Percentiles rank a stretch among this genome's conserved stretches.
These are phyloP conservation scores for Temnothorax curvispinosus DNA, from an alignment of 1,140 invertebrate genomes.

Conservation along the genomic window DNA sequence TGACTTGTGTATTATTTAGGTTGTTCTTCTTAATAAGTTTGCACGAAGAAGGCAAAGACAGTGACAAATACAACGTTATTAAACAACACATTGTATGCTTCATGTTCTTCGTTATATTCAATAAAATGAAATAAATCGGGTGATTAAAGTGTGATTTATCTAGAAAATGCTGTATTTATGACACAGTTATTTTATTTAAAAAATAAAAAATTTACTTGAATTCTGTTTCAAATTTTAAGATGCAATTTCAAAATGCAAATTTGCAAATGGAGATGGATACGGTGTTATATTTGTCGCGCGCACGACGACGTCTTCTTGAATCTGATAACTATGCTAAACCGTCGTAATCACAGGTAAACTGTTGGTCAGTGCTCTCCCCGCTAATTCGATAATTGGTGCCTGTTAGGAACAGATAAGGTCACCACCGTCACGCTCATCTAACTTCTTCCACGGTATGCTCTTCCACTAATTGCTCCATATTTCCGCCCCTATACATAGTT, in stretches of 20 bases:
- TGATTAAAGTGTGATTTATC: background rate
- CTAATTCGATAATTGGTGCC: conserved; percentile 71
- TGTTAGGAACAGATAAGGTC: conserved; percentile 70
- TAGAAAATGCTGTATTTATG: background rate
- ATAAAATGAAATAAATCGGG: background rate
- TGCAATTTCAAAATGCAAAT: background rate
- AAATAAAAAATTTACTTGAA: background rate
- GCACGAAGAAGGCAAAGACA: background rate
- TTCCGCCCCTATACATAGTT: conserved; percentile 35
- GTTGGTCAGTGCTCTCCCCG: conserved; percentile 45
- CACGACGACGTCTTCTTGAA: conserved; percentile 48
- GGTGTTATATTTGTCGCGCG: background rate
- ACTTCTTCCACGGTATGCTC: conserved; percentile 38
- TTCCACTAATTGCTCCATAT: conserved; percentile 59
- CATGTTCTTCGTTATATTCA: background rate
- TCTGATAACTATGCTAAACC: conserved; percentile 35
- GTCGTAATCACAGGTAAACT: conserved; percentile 65
- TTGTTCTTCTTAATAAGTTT: conserved; percentile 1
- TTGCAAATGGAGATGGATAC: background rate
- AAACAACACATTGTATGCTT: conserved; percentile 3
- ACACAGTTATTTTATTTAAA: conserved; percentile 12
- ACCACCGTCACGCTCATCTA: conserved; percentile 34
- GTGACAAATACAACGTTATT: background rate
- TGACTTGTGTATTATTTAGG: conserved; percentile 4
- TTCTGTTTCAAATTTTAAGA: background rate